Percentiles rank a stretch among this genome's conserved stretches.
Evolutionary conservation across 2,888 invertebrate genomes (phyloP).

Genomic region (Chymomyza amoena): DNA sequence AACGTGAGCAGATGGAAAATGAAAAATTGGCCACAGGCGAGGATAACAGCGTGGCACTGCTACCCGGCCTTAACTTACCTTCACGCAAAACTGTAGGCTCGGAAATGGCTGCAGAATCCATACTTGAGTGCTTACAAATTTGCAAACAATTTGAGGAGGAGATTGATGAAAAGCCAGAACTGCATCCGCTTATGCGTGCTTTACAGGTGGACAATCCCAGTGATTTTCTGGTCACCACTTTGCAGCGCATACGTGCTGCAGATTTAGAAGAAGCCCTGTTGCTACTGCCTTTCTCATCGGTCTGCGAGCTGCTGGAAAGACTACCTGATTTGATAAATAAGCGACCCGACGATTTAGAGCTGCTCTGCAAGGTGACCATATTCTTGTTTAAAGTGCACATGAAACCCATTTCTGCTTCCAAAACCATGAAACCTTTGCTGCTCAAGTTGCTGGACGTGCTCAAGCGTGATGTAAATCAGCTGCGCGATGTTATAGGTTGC

Average conservation of each 20-base stretch:
- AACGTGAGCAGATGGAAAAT: slow-evolving; percentile 87
- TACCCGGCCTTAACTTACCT: slow-evolving; percentile 89
- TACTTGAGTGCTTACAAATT: slow-evolving; percentile 93
- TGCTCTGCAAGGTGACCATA: slow-evolving; percentile 86
- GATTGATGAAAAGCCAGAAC: slow-evolving; percentile 75
- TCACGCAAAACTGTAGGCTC: slow-evolving; percentile 84
- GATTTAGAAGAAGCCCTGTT: slow-evolving; percentile 94
- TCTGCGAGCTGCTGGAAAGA: slow-evolving; percentile 87
- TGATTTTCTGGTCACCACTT: slow-evolving; percentile 89
- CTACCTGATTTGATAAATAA: slow-evolving; percentile 84
- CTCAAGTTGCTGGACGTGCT: slow-evolving; percentile 66
- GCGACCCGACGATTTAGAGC: slow-evolving; percentile 86
- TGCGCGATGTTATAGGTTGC: slow-evolving; percentile 89
- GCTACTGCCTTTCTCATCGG: slow-evolving; percentile 89
- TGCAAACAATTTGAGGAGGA: slow-evolving; percentile 82
- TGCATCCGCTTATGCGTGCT: slow-evolving; percentile 91
- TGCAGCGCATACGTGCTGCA: slow-evolving; percentile 90
- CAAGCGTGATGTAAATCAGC: slow-evolving; percentile 61
- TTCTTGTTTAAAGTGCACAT: slow-evolving; percentile 89
- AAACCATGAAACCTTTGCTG: slow-evolving; percentile 81
- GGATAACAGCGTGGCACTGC: slow-evolving; percentile 84
- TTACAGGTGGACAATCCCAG: slow-evolving; percentile 85
- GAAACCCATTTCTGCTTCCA: slow-evolving; percentile 87
- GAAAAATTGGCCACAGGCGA: slow-evolving; percentile 86
- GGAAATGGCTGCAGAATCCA: slow-evolving; percentile 86